These are phyloP conservation scores for Geotrupes spiniger DNA, from an alignment of 2,888 invertebrate genomes.

Conservation along the genomic window DNA sequence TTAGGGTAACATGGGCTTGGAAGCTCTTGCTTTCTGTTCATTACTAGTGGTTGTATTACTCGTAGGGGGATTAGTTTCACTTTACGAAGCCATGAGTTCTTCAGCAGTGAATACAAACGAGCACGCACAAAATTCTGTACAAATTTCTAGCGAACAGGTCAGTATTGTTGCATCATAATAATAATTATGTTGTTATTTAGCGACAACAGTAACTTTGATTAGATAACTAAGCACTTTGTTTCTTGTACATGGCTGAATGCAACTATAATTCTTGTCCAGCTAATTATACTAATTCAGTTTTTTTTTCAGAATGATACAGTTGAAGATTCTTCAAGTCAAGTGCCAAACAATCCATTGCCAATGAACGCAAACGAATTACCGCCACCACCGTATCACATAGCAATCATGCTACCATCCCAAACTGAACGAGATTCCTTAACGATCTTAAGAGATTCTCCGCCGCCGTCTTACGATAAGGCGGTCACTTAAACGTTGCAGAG, in stretches of 20 bases:
- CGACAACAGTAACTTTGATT: not conserved
- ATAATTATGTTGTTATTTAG: constrained; percentile 1
- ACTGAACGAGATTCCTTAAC: constrained; percentile 34
- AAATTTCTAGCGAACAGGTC: constrained; percentile 29
- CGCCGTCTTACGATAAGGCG: constrained; percentile 74
- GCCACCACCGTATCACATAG: constrained; percentile 83
- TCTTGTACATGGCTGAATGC: too few species aligned
- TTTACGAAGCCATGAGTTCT: constrained; percentile 50
- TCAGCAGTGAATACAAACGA: constrained; percentile 42
- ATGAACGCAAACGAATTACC: constrained; percentile 48
- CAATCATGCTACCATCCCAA: constrained; percentile 66
- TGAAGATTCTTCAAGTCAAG: constrained; percentile 27
- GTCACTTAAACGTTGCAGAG: constrained; percentile 55
- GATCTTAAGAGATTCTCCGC: constrained; percentile 58
- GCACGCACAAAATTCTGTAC: constrained; percentile 39
- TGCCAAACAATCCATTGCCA: constrained; percentile 27
- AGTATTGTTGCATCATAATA: constrained; percentile 1
- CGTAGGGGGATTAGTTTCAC: constrained; percentile 61
- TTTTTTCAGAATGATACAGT: constrained; percentile 17
- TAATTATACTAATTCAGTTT: not conserved
- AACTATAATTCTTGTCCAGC: too few species aligned
- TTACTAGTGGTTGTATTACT: constrained; percentile 62
- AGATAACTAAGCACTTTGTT: not conserved
- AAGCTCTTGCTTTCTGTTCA: constrained; percentile 51
- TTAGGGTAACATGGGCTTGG: constrained; percentile 39